A percentile compares a stretch with the other conserved stretches of the same genome.
These are phyloP conservation scores for Hydraecia micacea DNA, from an alignment of 2,888 invertebrate species.

Conservation along the genomic window DNA sequence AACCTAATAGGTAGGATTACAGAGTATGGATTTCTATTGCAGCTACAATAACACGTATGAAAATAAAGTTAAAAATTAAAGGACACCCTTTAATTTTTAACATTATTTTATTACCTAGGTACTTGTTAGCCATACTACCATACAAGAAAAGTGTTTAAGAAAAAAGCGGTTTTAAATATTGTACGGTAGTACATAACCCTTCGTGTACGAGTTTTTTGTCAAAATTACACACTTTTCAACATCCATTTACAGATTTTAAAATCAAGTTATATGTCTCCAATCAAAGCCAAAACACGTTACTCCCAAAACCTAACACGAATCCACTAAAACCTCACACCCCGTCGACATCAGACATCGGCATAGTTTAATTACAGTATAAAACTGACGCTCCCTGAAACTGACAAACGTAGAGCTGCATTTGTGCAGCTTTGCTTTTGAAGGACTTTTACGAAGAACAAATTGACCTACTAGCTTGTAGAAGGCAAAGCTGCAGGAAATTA, in stretches of 20 bases:
- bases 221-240: not conserved
- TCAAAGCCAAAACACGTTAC: not conserved
- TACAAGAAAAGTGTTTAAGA: no score
- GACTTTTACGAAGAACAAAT: conserved; percentile 1
- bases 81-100: no score
- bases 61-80: no score
- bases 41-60: no score
- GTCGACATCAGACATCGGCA: conserved; percentile 7
- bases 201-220: no score
- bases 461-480: not conserved
- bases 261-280: not conserved
- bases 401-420: conserved; percentile 24
- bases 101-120: no score
- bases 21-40: no score
- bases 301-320: not conserved
- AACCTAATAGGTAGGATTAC: no score
- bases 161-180: no score
- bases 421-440: conserved; percentile 13
- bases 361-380: conserved; percentile 44
- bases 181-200: no score
- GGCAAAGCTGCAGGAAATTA: not conserved
- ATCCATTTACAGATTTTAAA: not conserved
- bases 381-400: conserved; percentile 28
- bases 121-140: no score
- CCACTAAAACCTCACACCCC: conserved; percentile 1